Conservation (phyloP, 2,113 vertebrate genomes). For the Engraulis encrasicolus region DNA sequence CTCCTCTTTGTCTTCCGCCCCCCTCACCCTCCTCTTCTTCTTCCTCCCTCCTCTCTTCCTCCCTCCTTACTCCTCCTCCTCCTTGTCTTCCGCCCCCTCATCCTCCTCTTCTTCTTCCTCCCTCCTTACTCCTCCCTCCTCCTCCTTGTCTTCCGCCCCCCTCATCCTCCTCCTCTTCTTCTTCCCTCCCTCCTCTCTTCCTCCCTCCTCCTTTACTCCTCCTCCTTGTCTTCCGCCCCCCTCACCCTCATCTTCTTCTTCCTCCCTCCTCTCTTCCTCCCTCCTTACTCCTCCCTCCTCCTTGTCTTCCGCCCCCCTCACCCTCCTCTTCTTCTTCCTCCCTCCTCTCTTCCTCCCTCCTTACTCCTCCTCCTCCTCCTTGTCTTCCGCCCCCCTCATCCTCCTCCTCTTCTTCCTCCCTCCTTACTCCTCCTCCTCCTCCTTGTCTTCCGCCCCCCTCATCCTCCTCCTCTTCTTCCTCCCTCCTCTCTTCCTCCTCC, state of each 20-base stretch:
- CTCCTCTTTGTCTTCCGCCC: constrained; percentile 38
- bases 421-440: constrained; percentile 1
- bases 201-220: not conserved
- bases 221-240: constrained; percentile 40
- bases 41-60: no score
- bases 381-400: constrained; percentile 36
- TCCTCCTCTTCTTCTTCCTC: constrained; percentile 32
- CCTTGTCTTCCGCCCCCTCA: constrained; percentile 17
- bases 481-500: no score
- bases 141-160: constrained; percentile 40
- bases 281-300: no score
- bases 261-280: no score
- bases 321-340: constrained; percentile 31
- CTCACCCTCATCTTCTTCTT: not conserved
- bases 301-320: no score
- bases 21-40: not conserved
- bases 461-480: constrained; percentile 24
- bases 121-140: not conserved
- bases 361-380: constrained; percentile 3
- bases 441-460: constrained; percentile 37
- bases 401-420: constrained; percentile 33
- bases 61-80: not conserved
- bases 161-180: not conserved
- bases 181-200: no score
- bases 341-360: no score